Evolutionary conservation across 2,888 invertebrate species (phyloP), one percentile per base, ranked within the genome.

Genomic region (Diarsia brunnea): DNA sequence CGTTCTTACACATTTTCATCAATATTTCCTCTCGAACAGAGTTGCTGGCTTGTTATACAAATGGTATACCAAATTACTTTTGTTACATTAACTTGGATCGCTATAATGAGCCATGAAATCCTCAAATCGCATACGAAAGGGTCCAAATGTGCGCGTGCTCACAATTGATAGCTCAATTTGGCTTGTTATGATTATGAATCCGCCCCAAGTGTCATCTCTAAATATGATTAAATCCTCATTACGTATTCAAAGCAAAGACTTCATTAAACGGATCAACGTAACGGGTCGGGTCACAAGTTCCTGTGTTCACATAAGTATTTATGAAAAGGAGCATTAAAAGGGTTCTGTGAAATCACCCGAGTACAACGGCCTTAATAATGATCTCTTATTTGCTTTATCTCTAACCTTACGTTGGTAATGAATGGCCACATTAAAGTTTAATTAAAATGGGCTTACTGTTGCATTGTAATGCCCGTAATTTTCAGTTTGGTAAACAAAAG

Each of bases 341-440:
- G 84, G 85, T 80, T 81, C 77, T 87, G 84, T 86, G 75, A 89
- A 90, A 91, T 90, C 89, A 89, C 88, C 78, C 79, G 84, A 84
- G 81, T 73, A 75, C 84, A 88, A 90, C 86, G 83, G 82, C 84
- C 89, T 88, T 88, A 89, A 91, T 91, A 90, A 92, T 91, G 89
- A 91, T 91, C 90, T 89, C 86, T 86, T 88, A 87, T 90, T 91
- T 85, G 86, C 88, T 90, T 92, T 92, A 93, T 92, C 91, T 90
- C 82, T 78, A 87, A 88, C 90, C 89, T 90, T 89, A 88, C 87
- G 87, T 80, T 82, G 78, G 88, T 90, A 90, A 92, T 86, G 86
- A 91, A 93, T 91, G 89, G 80, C 67, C 75, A 78, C 91, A 92
- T 92, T 91, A 90, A n/a, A 89, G 84, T 91, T 92, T 91, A 92